Conservation (phyloP, 1,140 invertebrate species). For the Melitaea cinxia region DNA sequence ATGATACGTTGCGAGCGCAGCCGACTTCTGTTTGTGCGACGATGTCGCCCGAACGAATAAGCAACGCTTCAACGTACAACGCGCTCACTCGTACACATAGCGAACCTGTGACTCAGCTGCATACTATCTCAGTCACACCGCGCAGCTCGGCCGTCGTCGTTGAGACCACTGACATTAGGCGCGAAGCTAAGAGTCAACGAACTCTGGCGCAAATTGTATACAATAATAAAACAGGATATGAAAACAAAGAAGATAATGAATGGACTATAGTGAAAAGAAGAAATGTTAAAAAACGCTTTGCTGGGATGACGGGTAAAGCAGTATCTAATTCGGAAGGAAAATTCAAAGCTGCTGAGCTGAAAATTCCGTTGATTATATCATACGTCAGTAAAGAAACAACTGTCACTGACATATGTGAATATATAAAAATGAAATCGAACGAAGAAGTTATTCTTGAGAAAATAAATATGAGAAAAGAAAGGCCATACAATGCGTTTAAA, state of each 20-base stretch:
- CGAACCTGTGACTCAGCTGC: neutral
- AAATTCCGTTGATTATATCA: neutral
- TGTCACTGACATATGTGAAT: neutral
- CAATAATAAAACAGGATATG: neutral
- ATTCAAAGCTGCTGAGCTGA: neutral
- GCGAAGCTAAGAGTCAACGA: neutral
- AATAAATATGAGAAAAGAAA: neutral
- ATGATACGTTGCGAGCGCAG: neutral
- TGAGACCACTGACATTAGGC: neutral
- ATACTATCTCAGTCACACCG: neutral
- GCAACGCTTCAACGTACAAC: neutral
- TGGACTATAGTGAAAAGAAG: neutral
- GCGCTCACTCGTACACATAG: slow-evolving; percentile 1
- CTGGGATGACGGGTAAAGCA: slow-evolving; percentile 2
- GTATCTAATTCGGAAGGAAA: neutral
- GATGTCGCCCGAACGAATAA: neutral
- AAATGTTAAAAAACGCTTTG: neutral
- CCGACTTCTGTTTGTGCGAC: neutral
- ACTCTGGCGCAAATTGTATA: neutral
- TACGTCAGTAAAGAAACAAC: neutral
- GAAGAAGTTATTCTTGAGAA: neutral
- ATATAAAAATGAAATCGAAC: neutral
- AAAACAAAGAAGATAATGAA: neutral
- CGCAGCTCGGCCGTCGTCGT: neutral
- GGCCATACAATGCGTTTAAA: neutral